Percentiles rank a stretch among this genome's conserved stretches.
Evolutionary conservation across 1,140 invertebrate genomes (phyloP).

Genomic region (Calliopsis andreniformis): DNA sequence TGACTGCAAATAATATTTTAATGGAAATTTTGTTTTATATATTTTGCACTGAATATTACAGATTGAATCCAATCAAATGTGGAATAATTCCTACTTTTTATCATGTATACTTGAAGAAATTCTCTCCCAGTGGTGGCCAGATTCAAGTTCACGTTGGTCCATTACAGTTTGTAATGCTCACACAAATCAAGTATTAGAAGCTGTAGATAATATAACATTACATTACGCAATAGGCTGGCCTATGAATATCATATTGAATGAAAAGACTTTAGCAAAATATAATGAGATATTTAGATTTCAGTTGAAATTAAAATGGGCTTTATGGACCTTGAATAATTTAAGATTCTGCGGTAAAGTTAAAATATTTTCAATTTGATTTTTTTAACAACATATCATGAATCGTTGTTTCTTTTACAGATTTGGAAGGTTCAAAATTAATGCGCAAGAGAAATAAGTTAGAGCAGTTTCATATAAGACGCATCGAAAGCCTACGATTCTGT

Average conservation of each 20-base stretch:
- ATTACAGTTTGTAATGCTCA: conserved; percentile 66
- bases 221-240: conserved; percentile 82
- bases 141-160: conserved; percentile 78
- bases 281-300: conserved; percentile 85
- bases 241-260: conserved; percentile 82
- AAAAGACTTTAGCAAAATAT: conserved; percentile 82
- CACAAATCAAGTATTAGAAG: conserved; percentile 77
- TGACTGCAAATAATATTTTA: background rate
- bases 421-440: conserved; percentile 69
- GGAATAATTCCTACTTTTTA: conserved; percentile 78
- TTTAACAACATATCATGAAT: background rate
- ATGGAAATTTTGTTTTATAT: conserved; percentile 48
- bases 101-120: conserved; percentile 82
- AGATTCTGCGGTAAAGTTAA: conserved; percentile 78
- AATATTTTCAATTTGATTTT: background rate
- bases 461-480: conserved; percentile 79
- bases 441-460: conserved; percentile 65
- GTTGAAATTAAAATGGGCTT: conserved; percentile 84
- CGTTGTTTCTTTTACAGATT: conserved; percentile 63
- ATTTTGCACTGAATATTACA: conserved; percentile 58
- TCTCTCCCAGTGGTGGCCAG: conserved; percentile 80
- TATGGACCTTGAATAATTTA: conserved; percentile 84
- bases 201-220: conserved; percentile 82
- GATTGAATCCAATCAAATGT: conserved; percentile 80
- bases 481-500: conserved; percentile 84